A percentile compares a stretch with the other conserved stretches of the same genome.
Conservation (phyloP, 2,113 vertebrate species). For the Podilymbus podiceps region DNA sequence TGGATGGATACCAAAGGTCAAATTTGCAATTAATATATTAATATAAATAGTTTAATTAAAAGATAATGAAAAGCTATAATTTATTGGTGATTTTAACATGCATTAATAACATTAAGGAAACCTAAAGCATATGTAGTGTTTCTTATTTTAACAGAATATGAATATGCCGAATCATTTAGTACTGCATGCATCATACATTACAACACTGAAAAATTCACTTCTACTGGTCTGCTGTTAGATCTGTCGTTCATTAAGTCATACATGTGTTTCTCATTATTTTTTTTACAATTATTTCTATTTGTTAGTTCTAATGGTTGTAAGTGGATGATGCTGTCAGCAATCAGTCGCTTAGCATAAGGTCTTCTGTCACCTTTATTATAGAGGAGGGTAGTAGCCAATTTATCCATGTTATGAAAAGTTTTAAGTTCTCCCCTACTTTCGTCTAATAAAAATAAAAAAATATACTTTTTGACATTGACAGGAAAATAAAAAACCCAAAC, state of each 20-base stretch:
- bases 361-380: not conserved
- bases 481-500: too few relatives aligned
- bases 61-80: slow-evolving; percentile 55
- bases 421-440: not conserved
- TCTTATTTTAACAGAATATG: not conserved
- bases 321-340: not conserved
- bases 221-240: not conserved
- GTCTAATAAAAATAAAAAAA: not conserved
- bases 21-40: slow-evolving; percentile 40
- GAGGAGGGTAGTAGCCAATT: not conserved
- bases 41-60: slow-evolving; percentile 34
- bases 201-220: not conserved
- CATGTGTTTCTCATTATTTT: not conserved
- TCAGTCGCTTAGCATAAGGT: not conserved
- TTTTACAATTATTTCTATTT: not conserved
- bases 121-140: not conserved
- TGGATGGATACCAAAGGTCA: slow-evolving; percentile 5
- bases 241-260: not conserved
- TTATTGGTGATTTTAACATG: slow-evolving; percentile 59
- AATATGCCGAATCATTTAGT: not conserved
- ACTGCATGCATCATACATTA: not conserved
- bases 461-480: not conserved
- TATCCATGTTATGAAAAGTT: not conserved
- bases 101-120: slow-evolving; percentile 50
- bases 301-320: not conserved